Conservation (phyloP, 92 coral and sea anemone genomes). For the Parazoanthus darwini region DNA sequence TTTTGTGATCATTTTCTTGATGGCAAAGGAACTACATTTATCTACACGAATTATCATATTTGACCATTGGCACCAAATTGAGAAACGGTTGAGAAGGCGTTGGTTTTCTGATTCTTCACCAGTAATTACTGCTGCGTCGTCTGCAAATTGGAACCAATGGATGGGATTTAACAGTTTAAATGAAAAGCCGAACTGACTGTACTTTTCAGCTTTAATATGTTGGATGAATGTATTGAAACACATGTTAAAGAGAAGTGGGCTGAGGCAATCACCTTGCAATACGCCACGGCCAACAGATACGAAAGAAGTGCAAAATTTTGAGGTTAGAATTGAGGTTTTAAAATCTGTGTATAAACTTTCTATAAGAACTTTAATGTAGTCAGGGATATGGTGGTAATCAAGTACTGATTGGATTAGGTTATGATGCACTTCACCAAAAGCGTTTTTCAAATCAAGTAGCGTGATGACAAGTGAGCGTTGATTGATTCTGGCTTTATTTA, state of each 20-base stretch:
- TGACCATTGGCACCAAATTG: no score
- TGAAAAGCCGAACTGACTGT: constrained; percentile 49
- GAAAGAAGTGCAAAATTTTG: not conserved
- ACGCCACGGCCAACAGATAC: constrained; percentile 45
- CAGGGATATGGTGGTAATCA: constrained; percentile 9
- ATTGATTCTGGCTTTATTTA: no score
- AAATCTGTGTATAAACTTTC: no score
- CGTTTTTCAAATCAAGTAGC: constrained; percentile 22
- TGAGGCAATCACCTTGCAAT: constrained; percentile 43
- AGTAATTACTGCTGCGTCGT: constrained; percentile 30
- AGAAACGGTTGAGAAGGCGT: constrained; percentile 34
- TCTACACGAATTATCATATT: no score
- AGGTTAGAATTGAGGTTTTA: no score
- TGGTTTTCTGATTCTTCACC: constrained; percentile 52
- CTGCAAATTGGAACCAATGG: constrained; percentile 52
- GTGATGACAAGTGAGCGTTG: no score
- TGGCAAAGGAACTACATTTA: no score
- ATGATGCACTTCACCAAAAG: constrained; percentile 1
- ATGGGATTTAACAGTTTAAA: constrained; percentile 28
- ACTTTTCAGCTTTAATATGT: not conserved
- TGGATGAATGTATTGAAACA: no score
- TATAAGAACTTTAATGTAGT: no score
- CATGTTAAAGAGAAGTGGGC: no score
- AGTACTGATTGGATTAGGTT: constrained; percentile 46
- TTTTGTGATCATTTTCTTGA: no score